Evolutionary conservation across 1,140 invertebrate genomes (phyloP).

Genomic region (Rhagoletis pomonella): DNA sequence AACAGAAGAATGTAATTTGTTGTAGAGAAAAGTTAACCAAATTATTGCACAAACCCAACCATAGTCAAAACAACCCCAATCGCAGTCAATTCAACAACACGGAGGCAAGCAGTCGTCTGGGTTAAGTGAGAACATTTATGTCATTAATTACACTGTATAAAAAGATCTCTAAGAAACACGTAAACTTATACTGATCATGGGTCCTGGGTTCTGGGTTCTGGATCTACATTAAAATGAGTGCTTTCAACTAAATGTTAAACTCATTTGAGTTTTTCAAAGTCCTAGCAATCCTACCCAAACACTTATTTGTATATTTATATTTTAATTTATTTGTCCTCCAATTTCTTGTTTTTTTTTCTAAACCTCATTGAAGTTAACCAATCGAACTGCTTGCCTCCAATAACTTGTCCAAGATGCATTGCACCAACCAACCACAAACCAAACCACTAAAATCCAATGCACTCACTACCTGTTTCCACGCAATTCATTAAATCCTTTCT

Average conservation of each 20-base stretch:
- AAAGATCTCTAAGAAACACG: too few relatives aligned
- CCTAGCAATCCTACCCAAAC: not conserved
- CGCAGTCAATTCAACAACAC: not conserved
- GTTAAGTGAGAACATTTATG: not conserved
- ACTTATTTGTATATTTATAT: too few relatives aligned
- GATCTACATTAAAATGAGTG: too few relatives aligned
- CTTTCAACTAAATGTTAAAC: too few relatives aligned
- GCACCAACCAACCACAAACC: conserved; percentile 3
- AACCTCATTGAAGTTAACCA: too few relatives aligned
- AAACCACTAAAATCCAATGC: not conserved
- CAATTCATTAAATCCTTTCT: not conserved
- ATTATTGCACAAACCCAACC: not conserved
- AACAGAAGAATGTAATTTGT: not conserved
- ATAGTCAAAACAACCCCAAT: conserved; percentile 3
- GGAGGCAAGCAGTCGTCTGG: not conserved
- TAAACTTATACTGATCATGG: too few relatives aligned
- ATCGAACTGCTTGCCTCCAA: not conserved
- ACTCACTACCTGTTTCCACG: not conserved
- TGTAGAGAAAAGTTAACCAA: not conserved
- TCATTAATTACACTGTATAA: too few relatives aligned
- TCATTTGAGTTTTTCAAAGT: too few relatives aligned
- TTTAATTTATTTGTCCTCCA: too few relatives aligned
- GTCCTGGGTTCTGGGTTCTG: too few relatives aligned
- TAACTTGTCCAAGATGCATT: not conserved
- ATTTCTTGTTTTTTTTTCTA: too few relatives aligned